phyloP scores from a whole-genome alignment of 2,113 vertebrate species.

The Boleophthalmus pectinirostris region DNA sequence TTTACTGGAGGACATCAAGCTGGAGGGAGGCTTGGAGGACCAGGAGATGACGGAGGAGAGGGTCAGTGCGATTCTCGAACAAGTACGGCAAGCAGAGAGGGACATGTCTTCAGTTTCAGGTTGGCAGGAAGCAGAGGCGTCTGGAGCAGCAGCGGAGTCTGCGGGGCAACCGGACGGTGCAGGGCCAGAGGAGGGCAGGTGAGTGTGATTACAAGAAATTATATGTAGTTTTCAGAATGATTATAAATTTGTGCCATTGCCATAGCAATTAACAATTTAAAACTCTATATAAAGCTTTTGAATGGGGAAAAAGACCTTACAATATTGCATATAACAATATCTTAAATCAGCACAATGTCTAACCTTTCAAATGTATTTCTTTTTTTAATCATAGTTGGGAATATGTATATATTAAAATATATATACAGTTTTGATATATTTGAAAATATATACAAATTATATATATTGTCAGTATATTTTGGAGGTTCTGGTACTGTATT shows the following conservation, averaged over 20 bases:
- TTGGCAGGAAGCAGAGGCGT: slow-evolving; percentile 83
- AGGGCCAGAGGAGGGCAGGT: slow-evolving; percentile 83
- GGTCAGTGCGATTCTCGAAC: slow-evolving; percentile 83
- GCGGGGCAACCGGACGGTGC: slow-evolving; percentile 66
- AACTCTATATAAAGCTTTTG: not conserved
- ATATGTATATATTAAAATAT: too few relatives aligned
- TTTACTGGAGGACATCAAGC: slow-evolving; percentile 87
- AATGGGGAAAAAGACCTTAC: too few relatives aligned
- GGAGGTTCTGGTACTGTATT: too few relatives aligned
- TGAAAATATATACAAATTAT: too few relatives aligned
- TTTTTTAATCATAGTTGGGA: too few relatives aligned
- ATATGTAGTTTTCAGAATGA: not conserved
- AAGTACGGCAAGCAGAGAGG: slow-evolving; percentile 88
- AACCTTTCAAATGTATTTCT: too few relatives aligned
- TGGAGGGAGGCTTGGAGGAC: slow-evolving; percentile 89
- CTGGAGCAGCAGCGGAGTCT: slow-evolving; percentile 73
- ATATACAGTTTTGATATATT: too few relatives aligned
- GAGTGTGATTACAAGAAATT: slow-evolving; percentile 17
- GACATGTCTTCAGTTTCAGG: slow-evolving; percentile 97
- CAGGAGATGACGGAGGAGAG: slow-evolving; percentile 93
- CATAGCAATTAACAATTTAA: not conserved
- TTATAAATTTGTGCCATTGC: not conserved
- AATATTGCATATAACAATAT: too few relatives aligned
- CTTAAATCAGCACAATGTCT: too few relatives aligned
- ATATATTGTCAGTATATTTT: too few relatives aligned